phyloP scores from a whole-genome alignment of 2,888 invertebrate species.

The Calameuta pallipes region DNA sequence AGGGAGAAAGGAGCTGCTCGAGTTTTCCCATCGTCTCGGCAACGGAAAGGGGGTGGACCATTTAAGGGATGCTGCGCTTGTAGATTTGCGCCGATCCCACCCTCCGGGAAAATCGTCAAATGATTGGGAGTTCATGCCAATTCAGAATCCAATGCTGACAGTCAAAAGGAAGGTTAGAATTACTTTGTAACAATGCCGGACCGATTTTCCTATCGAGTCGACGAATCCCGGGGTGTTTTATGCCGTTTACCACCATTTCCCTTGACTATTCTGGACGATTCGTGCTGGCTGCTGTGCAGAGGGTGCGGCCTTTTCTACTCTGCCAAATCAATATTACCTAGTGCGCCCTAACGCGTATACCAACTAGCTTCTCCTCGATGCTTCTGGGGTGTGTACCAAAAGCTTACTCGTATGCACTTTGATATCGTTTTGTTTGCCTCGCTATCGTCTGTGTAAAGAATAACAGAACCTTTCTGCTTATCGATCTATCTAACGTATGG shows the following conservation, averaged over 20 bases:
- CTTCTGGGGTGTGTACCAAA: neutral
- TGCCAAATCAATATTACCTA: conserved; percentile 44
- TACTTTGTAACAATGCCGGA: neutral
- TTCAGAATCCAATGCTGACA: neutral
- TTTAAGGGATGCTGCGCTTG: neutral
- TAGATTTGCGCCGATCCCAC: neutral
- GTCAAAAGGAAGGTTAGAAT: neutral
- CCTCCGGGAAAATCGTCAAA: neutral
- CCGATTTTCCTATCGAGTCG: conserved; percentile 22
- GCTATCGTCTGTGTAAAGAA: neutral
- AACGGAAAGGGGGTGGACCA: neutral
- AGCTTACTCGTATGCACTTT: neutral
- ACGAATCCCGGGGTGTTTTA: conserved; percentile 21
- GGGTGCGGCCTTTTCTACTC: conserved; percentile 40
- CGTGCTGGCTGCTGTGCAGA: conserved; percentile 17
- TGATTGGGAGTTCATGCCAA: neutral
- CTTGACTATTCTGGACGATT: neutral
- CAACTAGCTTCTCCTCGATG: neutral
- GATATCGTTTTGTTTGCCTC: neutral
- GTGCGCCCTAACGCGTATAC: conserved; percentile 14
- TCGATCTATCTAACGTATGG: neutral
- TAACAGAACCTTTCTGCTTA: neutral
- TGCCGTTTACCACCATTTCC: neutral
- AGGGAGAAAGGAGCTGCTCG: neutral
- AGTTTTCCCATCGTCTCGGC: neutral